Evolutionary conservation across 2,888 invertebrate genomes (phyloP), one percentile per base, ranked within the genome.

Genomic region (Pseudolycoriella hygida): DNA sequence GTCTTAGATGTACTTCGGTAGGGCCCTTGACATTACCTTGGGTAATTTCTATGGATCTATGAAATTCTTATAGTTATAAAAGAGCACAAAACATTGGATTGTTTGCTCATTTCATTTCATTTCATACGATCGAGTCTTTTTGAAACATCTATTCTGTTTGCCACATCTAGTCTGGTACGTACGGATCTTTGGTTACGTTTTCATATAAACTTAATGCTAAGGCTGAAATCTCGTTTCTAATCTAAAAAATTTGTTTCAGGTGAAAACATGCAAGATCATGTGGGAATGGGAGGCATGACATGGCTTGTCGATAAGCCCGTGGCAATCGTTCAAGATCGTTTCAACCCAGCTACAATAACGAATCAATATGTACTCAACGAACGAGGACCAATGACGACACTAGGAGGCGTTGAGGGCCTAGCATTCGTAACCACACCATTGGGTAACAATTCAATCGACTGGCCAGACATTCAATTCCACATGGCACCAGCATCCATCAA

Each of bases 391-490:
- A 84, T 89, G 83, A 87, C 88, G 0, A 80, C 82, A 0, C 65
- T 88, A 1, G 88, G 89, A 2, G 90, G 89, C 0, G 78, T 90
- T 5, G 90, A 90, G 66, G 88, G 86, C 0, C 67, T 89, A 44
- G 89, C 83, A 2, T 90, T 89, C 60, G 79, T 90, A 0, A 85
- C 85, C 53, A 88, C 90, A 0, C 80, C 77, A 49, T 84, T 77
- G 53, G 87, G 86, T 0, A 89, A 89, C 55, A 67, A 69, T 42
- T 75, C 80, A 2, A 74, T 78, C 2, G 72, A 79, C 50, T 86
- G 84, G 75, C 90, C 90, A 0, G 90, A 92, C 54, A 78, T 92
- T 40, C 88, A 92, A 55, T 85, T 90, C 55, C 90, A 92, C 57
- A 89, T 92, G 80, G 88, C 89, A 2, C 89, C 90, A 1, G 87